phyloP scores from a whole-genome alignment of 2,888 invertebrate species.

The Tetheella fluctuosa region DNA sequence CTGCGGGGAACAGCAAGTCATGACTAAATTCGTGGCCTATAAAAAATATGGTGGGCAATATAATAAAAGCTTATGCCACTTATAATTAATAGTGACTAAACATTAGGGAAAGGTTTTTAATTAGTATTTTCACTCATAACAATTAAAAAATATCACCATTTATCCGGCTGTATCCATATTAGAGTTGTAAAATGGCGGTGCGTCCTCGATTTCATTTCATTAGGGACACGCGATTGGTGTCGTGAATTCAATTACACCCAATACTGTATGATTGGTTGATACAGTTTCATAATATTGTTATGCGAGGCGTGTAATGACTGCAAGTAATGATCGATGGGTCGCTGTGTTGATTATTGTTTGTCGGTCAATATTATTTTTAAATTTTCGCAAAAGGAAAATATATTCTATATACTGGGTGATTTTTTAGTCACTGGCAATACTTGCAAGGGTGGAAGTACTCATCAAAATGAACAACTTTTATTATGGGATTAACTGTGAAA shows the following conservation, averaged over 20 bases:
- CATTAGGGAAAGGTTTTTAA: neutral
- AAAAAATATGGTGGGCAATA: no score
- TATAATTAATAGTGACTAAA: neutral
- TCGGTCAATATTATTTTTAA: no score
- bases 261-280: neutral
- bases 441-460: no score
- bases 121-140: no score
- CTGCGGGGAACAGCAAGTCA: no score
- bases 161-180: neutral
- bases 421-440: no score
- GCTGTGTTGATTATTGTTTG: neutral
- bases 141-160: neutral
- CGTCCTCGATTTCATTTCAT: neutral
- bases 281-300: neutral
- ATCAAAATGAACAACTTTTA: no score
- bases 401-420: no score
- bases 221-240: neutral
- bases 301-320: neutral
- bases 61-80: neutral
- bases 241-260: neutral
- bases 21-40: no score
- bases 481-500: no score
- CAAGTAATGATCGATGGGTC: neutral
- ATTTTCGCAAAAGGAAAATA: no score
- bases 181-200: neutral